These are phyloP conservation scores for Ctenomys sociabilis DNA, from an alignment of 2,113 vertebrate genomes.

Conservation along the genomic window DNA sequence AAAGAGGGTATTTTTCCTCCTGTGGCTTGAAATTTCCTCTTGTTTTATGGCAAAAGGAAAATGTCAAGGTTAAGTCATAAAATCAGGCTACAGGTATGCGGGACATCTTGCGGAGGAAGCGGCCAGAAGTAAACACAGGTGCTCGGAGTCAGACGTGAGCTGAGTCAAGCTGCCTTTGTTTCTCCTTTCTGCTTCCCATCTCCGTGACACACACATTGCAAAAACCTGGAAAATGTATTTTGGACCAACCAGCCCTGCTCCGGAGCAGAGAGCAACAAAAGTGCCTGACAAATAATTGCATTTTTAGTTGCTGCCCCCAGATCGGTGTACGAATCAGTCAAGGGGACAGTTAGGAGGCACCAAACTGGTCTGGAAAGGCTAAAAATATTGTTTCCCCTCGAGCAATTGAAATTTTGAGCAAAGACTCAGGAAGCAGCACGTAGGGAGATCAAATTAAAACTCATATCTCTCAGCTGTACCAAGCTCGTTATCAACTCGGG, in stretches of 20 bases:
- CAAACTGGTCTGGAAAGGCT: slow-evolving; percentile 77
- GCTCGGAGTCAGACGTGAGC: slow-evolving; percentile 73
- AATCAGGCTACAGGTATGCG: slow-evolving; percentile 12
- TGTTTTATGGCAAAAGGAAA: not conserved
- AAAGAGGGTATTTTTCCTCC: slow-evolving; percentile 69
- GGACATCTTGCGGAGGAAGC: slow-evolving; percentile 67
- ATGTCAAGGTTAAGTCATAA: slow-evolving; percentile 55
- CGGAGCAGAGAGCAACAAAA: slow-evolving; percentile 75
- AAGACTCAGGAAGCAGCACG: slow-evolving; percentile 72
- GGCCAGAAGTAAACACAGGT: slow-evolving; percentile 78
- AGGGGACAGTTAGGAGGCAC: slow-evolving; percentile 74
- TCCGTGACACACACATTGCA: not conserved
- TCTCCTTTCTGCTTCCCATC: not conserved
- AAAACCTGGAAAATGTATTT: slow-evolving; percentile 63
- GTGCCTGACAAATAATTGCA: slow-evolving; percentile 83
- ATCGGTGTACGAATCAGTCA: slow-evolving; percentile 74
- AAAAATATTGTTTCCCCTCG: slow-evolving; percentile 84
- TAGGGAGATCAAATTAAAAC: slow-evolving; percentile 69
- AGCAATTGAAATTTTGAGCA: slow-evolving; percentile 71
- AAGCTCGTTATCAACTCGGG: slow-evolving; percentile 28
- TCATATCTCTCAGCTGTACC: slow-evolving; percentile 28
- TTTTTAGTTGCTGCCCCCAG: slow-evolving; percentile 83
- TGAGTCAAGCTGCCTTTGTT: slow-evolving; percentile 68
- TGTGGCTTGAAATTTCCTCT: slow-evolving; percentile 64
- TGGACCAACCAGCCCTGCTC: slow-evolving; percentile 68